Evolutionary conservation across 2,888 invertebrate species (phyloP), one percentile per base, ranked within the genome.

Genomic region (Parnassius orleans): DNA sequence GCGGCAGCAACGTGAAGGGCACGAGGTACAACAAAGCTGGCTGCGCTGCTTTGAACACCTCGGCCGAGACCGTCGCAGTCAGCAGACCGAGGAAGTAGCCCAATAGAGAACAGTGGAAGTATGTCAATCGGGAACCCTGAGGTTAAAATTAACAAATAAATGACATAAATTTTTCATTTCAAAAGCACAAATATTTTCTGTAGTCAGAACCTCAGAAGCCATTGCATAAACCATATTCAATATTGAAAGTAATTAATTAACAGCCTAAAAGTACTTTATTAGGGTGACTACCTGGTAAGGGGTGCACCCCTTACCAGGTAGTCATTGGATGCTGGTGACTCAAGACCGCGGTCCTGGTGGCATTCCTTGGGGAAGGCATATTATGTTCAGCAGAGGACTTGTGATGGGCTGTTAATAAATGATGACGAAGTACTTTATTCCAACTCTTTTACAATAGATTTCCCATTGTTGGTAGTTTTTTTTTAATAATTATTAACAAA

Each of bases 41-140:
- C 90, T 99, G 99, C 69, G 99, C 98, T 73, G 98, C 98, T 93
- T 98, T 98, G 93, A 99, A 99, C 82, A 99, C 95, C 93, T 99
- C 99, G 55, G 98, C 98, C 74, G 98, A 98, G 71, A 99, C 98
- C 50, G 98, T 98, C 67, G 99, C 98, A 78, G 98, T 98, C 87
- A 99, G 93, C 84, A 99, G 93, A 76, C 98, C 98, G 84, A 99
- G 94, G 92, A 98, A 98, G 93, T 99, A 98, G 80, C 99, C 99
- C 86, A 99, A 95, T 82, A 99, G 94, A 79, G 98, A 98, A 93
- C 98, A 99, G 93, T 99, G 99, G 94, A 99, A 99, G 93, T 99
- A 99, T 79, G 98, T 98, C 78, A 96, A 93, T 69, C 95, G 93
- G 57, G 95, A 95, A 41, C 93, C 92, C 87, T 92, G 78, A 7